These are phyloP conservation scores for Tetranychus urticae DNA, from an alignment of 1,140 invertebrate species.

Conservation along the genomic window DNA sequence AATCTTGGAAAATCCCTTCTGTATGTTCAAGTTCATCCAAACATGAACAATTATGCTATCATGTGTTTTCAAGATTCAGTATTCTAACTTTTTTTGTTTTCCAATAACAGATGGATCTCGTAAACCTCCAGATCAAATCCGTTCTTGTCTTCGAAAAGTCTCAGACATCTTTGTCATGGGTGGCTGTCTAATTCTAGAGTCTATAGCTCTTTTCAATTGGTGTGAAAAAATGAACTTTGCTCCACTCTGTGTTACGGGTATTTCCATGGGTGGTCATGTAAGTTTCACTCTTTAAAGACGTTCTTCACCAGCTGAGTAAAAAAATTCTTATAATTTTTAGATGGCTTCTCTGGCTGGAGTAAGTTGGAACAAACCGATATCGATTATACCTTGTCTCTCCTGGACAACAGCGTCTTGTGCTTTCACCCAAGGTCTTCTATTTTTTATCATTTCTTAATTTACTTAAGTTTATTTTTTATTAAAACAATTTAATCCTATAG, in stretches of 20 bases:
- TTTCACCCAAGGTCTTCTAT: conserved; percentile 54
- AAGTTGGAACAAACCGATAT: conserved; percentile 75
- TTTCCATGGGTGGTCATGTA: conserved; percentile 98
- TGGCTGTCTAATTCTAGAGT: conserved; percentile 79
- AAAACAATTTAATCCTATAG: conserved; percentile 24
- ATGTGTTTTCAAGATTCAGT: neutral
- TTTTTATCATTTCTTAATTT: neutral
- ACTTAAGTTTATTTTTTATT: neutral
- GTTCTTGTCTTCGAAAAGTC: conserved; percentile 79
- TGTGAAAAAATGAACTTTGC: conserved; percentile 58
- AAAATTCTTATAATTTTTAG: neutral
- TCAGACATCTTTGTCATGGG: conserved; percentile 99
- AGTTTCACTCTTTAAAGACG: conserved; percentile 3
- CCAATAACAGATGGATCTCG: conserved; percentile 8
- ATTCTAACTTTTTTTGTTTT: conserved; percentile 10
- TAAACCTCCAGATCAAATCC: conserved; percentile 26
- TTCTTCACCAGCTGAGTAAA: neutral
- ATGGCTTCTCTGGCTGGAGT: conserved; percentile 45
- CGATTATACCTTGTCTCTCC: conserved; percentile 77
- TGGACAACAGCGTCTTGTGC: conserved; percentile 90
- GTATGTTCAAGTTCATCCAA: conserved; percentile 24
- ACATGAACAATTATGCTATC: neutral
- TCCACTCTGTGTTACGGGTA: conserved; percentile 75
- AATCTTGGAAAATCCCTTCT: conserved; percentile 92
- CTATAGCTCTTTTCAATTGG: conserved; percentile 74